These are phyloP conservation scores for Pipa parva DNA, from an alignment of 2,113 vertebrate genomes.

Conservation along the genomic window DNA sequence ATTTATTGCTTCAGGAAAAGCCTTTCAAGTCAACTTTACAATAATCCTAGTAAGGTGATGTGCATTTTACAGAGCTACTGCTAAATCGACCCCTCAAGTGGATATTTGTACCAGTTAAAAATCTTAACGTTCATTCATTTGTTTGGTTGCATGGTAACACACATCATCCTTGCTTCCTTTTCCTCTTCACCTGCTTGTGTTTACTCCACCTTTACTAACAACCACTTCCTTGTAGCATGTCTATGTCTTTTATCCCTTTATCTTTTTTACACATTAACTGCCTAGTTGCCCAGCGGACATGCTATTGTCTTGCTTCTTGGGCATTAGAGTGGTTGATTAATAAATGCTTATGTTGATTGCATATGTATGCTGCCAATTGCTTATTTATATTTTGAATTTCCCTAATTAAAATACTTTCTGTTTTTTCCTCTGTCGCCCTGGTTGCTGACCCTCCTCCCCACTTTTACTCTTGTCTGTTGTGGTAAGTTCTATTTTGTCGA, in stretches of 20 bases:
- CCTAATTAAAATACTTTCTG: conserved; percentile 98
- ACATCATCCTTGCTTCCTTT: conserved; percentile 50
- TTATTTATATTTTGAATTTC: conserved; percentile 79
- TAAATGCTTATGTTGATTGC: conserved; percentile 57
- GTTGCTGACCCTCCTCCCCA: conserved; percentile 95
- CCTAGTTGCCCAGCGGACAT: background rate
- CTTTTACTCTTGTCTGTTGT: conserved; percentile 99
- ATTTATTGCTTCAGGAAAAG: too few relatives aligned
- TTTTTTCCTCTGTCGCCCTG: conserved; percentile 95
- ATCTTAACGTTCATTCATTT: conserved; percentile 71
- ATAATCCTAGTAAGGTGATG: too few relatives aligned
- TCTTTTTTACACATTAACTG: conserved; percentile 52
- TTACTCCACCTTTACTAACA: conserved; percentile 55
- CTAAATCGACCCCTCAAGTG: conserved; percentile 95
- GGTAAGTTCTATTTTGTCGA: conserved; percentile 96
- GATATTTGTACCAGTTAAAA: conserved; percentile 59
- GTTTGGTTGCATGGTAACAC: conserved; percentile 82
- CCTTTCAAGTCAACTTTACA: too few relatives aligned
- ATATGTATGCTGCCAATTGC: conserved; percentile 72
- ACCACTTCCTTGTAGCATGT: conserved; percentile 56
- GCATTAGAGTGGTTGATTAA: conserved; percentile 42
- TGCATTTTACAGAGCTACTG: conserved; percentile 49
- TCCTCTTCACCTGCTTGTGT: conserved; percentile 53
- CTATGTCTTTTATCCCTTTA: conserved; percentile 51
- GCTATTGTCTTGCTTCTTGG: background rate